phyloP scores from a whole-genome alignment of 2,797 vertebrate genomes.

The Cygnus olor region DNA sequence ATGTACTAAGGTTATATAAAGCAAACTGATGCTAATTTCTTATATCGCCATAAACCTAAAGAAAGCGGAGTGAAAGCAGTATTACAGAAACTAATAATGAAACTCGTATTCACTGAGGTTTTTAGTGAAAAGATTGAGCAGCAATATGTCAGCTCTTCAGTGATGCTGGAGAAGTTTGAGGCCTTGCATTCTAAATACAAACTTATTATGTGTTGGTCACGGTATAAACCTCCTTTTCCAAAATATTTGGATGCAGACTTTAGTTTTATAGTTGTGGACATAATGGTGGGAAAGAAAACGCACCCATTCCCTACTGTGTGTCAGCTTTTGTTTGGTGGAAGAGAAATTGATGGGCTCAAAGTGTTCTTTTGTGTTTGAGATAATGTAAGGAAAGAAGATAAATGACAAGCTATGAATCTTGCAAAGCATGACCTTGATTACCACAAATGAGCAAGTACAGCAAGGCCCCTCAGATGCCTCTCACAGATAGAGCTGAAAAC shows the following conservation, averaged over 20 bases:
- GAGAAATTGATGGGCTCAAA: background rate
- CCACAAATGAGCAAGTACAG: background rate
- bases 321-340: background rate
- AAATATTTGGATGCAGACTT: background rate
- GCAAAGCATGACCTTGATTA: background rate
- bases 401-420: background rate
- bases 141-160: background rate
- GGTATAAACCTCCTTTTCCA: background rate
- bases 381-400: background rate
- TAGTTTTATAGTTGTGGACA: background rate
- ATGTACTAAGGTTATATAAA: background rate
- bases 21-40: background rate
- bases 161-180: background rate
- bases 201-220: background rate
- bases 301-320: background rate
- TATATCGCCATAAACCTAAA: background rate
- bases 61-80: background rate
- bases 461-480: background rate
- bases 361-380: background rate
- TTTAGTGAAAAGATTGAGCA: background rate
- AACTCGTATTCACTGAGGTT: rapidly evolving
- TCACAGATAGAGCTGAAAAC: background rate
- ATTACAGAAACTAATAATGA: background rate
- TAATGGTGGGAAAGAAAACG: background rate
- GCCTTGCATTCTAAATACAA: background rate